phyloP scores from a whole-genome alignment of 2,797 vertebrate species.

The Telmatherina bonti region DNA sequence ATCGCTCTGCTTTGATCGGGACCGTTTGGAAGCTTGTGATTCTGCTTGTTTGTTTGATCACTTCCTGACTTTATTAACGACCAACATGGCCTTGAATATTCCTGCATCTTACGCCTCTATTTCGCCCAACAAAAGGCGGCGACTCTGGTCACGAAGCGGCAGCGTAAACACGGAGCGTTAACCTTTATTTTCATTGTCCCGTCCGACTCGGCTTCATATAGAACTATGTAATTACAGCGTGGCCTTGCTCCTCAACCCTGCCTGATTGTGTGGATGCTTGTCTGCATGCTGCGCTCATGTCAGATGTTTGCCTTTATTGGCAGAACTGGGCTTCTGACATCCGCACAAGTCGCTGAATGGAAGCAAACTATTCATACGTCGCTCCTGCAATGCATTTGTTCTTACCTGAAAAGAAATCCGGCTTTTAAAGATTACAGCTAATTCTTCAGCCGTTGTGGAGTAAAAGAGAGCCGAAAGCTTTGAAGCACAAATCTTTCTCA shows the following conservation, averaged over 20 bases:
- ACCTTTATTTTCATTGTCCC: conserved; percentile 17
- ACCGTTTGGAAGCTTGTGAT: not conserved
- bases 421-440: not conserved
- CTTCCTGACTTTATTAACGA: not conserved
- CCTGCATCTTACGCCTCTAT: conserved; percentile 22
- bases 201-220: conserved; percentile 54
- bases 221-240: conserved; percentile 66
- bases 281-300: conserved; percentile 56
- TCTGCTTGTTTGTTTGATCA: not conserved
- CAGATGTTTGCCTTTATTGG: conserved; percentile 54
- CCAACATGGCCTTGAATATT: conserved; percentile 1
- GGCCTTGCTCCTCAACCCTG: conserved; percentile 60
- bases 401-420: not conserved
- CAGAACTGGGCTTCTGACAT: conserved; percentile 29
- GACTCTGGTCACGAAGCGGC: conserved; percentile 52
- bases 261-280: conserved; percentile 64
- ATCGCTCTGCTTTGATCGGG: not conserved
- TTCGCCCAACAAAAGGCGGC: conserved; percentile 11
- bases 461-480: too few species aligned
- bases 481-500: too few species aligned
- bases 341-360: not conserved
- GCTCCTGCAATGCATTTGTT: not conserved
- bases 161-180: not conserved
- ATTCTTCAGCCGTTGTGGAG: not conserved
- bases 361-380: not conserved